A percentile compares a stretch with the other conserved stretches of the same genome.
phyloP scores from a whole-genome alignment of 2,113 vertebrate species.

The Arizona elegans region DNA sequence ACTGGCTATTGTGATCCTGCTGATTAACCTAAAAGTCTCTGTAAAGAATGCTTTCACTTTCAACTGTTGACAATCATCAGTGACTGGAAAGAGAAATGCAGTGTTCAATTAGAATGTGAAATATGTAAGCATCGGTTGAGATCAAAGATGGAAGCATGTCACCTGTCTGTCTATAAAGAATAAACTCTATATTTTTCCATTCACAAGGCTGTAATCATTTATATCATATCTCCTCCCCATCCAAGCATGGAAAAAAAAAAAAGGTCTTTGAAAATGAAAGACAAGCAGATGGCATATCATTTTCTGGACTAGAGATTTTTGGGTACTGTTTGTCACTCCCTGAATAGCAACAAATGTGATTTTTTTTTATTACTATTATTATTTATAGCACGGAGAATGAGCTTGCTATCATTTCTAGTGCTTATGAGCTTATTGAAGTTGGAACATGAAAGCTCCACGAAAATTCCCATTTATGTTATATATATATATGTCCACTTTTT shows the following conservation, averaged over 20 bases:
- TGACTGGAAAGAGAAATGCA: conserved; percentile 21
- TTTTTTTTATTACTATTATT: not conserved
- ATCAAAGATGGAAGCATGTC: conserved; percentile 13
- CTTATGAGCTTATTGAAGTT: conserved; percentile 1
- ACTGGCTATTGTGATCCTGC: not conserved
- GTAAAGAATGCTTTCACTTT: not conserved
- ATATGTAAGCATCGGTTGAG: not conserved
- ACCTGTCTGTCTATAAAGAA: conserved; percentile 23
- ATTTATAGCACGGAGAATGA: conserved; percentile 11
- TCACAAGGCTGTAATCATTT: not conserved
- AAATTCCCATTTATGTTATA: not conserved
- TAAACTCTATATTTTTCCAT: conserved; percentile 12
- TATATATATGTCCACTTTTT: not conserved
- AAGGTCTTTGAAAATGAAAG: conserved; percentile 28
- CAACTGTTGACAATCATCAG: not conserved
- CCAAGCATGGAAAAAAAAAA: not conserved
- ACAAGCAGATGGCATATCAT: conserved; percentile 44
- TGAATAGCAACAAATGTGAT: not conserved
- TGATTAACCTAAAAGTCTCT: conserved; percentile 21
- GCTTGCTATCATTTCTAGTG: not conserved
- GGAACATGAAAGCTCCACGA: not conserved
- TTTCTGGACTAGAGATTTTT: conserved; percentile 40
- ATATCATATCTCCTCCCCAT: conserved; percentile 11
- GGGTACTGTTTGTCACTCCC: conserved; percentile 32
- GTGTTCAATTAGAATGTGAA: not conserved